Conservation (phyloP, 2,113 vertebrate species). For the Cairina moschata region DNA sequence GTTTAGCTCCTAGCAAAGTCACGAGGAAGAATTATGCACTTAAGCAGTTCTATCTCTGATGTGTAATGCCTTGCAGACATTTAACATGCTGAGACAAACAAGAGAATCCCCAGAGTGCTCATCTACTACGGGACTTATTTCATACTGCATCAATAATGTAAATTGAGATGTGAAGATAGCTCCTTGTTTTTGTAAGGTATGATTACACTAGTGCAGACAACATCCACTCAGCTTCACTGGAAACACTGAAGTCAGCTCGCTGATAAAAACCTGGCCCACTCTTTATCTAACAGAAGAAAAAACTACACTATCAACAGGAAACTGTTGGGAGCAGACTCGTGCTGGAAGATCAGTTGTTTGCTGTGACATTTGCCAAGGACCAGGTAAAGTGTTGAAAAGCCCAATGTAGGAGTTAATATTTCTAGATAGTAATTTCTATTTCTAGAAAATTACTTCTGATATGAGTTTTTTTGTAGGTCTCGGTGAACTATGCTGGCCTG, state of each 20-base stretch:
- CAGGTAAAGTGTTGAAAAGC: neutral
- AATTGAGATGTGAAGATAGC: conserved; percentile 78
- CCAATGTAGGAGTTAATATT: neutral
- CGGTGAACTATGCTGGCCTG: neutral
- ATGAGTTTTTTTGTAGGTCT: neutral
- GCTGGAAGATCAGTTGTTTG: conserved; percentile 47
- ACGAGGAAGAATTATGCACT: conserved; percentile 56
- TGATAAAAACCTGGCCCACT: conserved; percentile 57
- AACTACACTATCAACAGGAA: conserved; percentile 21
- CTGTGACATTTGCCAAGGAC: conserved; percentile 22
- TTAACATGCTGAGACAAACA: conserved; percentile 77
- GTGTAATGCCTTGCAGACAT: conserved; percentile 74
- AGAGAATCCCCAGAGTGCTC: conserved; percentile 78
- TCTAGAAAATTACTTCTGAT: neutral
- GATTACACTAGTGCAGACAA: conserved; percentile 74
- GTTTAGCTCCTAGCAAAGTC: conserved; percentile 72
- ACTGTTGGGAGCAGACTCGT: conserved; percentile 45
- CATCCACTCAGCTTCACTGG: conserved; percentile 61
- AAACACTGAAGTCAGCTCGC: conserved; percentile 69
- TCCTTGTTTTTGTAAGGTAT: conserved; percentile 76
- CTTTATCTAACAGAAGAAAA: conserved; percentile 49
- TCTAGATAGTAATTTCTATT: neutral
- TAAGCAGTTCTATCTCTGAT: conserved; percentile 58
- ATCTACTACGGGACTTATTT: conserved; percentile 77
- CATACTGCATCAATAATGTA: conserved; percentile 84